Percentiles rank a stretch among this genome's conserved stretches.
Conservation (phyloP, 2,888 invertebrate species). For the Epinotia demarniana region DNA sequence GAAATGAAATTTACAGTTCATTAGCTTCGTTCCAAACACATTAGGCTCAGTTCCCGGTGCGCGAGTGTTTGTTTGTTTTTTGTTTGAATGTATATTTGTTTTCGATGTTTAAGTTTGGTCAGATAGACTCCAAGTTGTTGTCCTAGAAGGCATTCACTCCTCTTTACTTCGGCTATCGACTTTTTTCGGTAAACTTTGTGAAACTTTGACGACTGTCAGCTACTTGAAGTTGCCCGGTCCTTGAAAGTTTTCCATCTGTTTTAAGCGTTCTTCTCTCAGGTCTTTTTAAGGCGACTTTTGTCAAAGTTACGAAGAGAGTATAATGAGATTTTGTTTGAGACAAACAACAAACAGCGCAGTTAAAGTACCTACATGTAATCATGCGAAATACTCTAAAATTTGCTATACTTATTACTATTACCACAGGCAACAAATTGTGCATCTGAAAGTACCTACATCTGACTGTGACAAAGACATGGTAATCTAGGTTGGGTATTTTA, state of each 20-base stretch:
- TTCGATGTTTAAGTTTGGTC: neutral
- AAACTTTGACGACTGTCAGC: constrained; percentile 11
- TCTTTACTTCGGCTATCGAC: constrained; percentile 8
- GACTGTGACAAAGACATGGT: too few species aligned
- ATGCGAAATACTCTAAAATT: neutral
- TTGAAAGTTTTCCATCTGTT: constrained; percentile 21
- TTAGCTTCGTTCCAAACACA: too few species aligned
- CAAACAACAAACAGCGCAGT: neutral
- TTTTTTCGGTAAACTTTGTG: constrained; percentile 14
- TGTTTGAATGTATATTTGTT: too few species aligned
- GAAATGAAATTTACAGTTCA: too few species aligned
- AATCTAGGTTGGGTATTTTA: too few species aligned
- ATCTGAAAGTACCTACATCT: too few species aligned
- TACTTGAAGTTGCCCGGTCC: constrained; percentile 5
- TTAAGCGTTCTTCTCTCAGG: constrained; percentile 10
- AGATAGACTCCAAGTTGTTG: neutral
- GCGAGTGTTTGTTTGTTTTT: too few species aligned
- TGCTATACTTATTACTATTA: neutral
- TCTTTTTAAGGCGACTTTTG: constrained; percentile 18
- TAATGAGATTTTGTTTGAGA: neutral
- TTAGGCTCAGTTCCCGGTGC: too few species aligned
- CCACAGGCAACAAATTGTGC: too few species aligned
- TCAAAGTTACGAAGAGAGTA: neutral
- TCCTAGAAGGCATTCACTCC: constrained; percentile 9
- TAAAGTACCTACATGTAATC: neutral